Evolutionary conservation across 1,140 invertebrate genomes (phyloP).

Genomic region (Heliconius congener): DNA sequence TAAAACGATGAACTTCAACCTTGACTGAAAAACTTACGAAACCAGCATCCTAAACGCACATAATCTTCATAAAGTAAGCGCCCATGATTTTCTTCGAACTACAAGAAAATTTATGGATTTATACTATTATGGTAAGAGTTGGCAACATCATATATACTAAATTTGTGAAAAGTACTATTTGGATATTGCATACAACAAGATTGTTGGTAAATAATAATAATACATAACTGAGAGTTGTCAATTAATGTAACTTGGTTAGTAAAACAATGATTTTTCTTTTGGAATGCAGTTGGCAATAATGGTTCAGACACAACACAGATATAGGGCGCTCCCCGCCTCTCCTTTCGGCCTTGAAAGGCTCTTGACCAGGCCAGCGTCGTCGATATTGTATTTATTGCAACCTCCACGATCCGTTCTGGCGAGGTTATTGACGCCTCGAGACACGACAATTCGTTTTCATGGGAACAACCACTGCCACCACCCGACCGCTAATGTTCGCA

Average conservation of each 20-base stretch:
- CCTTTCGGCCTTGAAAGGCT: conserved; percentile 80
- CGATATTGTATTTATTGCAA: conserved; percentile 80
- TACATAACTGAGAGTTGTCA: too few species aligned
- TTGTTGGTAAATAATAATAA: too few species aligned
- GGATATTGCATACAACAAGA: too few species aligned
- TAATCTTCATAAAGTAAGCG: conserved; percentile 63
- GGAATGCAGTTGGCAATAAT: conserved; percentile 68
- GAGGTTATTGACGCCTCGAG: conserved; percentile 78
- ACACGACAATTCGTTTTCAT: conserved; percentile 65
- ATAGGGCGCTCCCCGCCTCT: conserved; percentile 74
- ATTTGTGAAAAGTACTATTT: too few species aligned
- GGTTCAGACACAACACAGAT: conserved; percentile 56
- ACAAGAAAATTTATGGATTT: too few species aligned
- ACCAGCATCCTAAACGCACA: conserved; percentile 61
- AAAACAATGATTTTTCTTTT: conserved; percentile 16
- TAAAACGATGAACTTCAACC: conserved; percentile 70
- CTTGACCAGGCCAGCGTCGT: conserved; percentile 77
- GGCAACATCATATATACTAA: too few species aligned
- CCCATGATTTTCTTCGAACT: conserved; percentile 55
- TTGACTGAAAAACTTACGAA: conserved; percentile 70
- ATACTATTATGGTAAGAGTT: too few species aligned
- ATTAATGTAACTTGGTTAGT: too few species aligned
- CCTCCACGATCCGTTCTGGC: conserved; percentile 77
- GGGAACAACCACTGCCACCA: conserved; percentile 53
- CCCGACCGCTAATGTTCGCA: conserved; percentile 53